phyloP scores from a whole-genome alignment of 1,140 invertebrate species.

The Manduca sexta region DNA sequence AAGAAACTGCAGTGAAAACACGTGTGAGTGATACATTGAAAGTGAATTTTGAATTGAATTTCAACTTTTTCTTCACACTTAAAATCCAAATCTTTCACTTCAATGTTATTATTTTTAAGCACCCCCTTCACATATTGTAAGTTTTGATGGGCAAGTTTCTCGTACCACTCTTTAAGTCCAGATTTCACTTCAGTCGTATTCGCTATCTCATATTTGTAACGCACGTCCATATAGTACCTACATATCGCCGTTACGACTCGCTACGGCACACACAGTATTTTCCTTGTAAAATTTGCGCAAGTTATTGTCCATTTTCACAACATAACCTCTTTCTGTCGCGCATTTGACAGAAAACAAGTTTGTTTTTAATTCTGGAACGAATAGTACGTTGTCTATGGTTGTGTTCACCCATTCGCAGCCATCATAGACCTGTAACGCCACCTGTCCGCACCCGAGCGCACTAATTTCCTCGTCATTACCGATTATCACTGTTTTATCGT shows the following conservation, averaged over 20 bases:
- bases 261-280: constrained; percentile 19
- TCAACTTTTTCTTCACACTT: too few relatives aligned
- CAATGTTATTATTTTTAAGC: constrained; percentile 26
- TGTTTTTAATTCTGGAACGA: constrained; percentile 31
- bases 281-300: constrained; percentile 12
- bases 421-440: constrained; percentile 17
- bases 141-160: constrained; percentile 51
- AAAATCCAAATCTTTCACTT: constrained; percentile 9
- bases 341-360: constrained; percentile 37
- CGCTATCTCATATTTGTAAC: constrained; percentile 8
- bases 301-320: constrained; percentile 17
- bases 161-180: constrained; percentile 36
- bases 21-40: too few relatives aligned
- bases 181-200: background rate
- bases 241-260: constrained; percentile 12
- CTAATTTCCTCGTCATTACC: background rate
- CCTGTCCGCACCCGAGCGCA: background rate
- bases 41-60: too few relatives aligned
- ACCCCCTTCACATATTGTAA: constrained; percentile 31
- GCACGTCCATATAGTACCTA: constrained; percentile 12
- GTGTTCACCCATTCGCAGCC: constrained; percentile 14
- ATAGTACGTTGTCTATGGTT: constrained; percentile 29
- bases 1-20: too few relatives aligned
- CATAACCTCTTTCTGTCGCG: constrained; percentile 25
- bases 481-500: background rate